Conservation (phyloP, 2,113 vertebrate species). For the Forbesichthys agassizii region DNA sequence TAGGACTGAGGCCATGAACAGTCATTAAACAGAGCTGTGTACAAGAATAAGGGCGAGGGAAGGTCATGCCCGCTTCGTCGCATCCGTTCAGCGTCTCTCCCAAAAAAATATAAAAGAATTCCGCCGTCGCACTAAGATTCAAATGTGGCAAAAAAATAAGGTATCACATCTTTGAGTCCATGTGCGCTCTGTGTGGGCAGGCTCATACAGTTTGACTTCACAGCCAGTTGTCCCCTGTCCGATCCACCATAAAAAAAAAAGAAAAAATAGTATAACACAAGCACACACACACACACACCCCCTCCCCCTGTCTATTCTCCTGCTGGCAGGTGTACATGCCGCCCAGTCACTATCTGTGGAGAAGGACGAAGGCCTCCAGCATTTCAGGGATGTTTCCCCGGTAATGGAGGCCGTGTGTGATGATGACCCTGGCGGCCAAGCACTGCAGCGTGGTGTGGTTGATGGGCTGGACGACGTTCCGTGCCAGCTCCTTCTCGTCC, state of each 20-base stretch:
- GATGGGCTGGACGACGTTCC: constrained; percentile 96
- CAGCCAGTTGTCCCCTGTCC: background rate
- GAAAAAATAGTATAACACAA: background rate
- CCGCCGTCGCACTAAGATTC: constrained; percentile 13
- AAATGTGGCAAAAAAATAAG: constrained; percentile 20
- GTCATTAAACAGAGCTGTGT: constrained; percentile 15
- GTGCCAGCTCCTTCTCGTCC: constrained; percentile 94
- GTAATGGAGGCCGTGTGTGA: constrained; percentile 88
- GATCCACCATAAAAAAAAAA: background rate
- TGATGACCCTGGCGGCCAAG: constrained; percentile 92
- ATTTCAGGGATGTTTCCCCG: constrained; percentile 92
- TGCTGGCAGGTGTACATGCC: background rate
- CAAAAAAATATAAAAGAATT: constrained; percentile 18
- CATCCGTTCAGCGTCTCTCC: constrained; percentile 5
- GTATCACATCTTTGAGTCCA: background rate
- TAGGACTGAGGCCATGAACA: constrained; percentile 13
- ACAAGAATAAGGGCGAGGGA: constrained; percentile 9
- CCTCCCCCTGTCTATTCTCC: background rate
- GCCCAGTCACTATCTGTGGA: constrained; percentile 88
- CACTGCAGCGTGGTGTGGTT: constrained; percentile 98
- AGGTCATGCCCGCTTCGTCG: background rate
- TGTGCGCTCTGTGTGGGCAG: constrained; percentile 18
- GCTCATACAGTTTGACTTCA: constrained; percentile 10
- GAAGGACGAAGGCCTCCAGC: constrained; percentile 92
- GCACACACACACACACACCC: background rate